A percentile compares a stretch with the other conserved stretches of the same genome.
phyloP scores from a whole-genome alignment of 37 sponge, comb jelly and placozoan species.

The Crambe crambe region DNA sequence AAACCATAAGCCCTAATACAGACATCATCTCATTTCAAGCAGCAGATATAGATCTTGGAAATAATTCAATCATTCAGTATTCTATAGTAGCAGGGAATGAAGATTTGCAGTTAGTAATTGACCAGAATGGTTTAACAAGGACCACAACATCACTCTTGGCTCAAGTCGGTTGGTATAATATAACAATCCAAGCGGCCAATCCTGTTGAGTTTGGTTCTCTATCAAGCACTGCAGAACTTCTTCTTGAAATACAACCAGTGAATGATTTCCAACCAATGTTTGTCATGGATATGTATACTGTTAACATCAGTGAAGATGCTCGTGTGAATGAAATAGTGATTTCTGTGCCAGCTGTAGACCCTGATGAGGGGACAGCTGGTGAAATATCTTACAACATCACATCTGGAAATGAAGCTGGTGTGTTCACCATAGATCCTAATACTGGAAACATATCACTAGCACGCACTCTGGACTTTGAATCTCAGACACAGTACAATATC shows the following conservation, averaged over 20 bases:
- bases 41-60: constrained; percentile 34
- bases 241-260: constrained; percentile 40
- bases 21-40: constrained; percentile 25
- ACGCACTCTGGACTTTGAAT: constrained; percentile 52
- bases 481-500: neutral
- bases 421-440: constrained; percentile 33
- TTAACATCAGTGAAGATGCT: constrained; percentile 24
- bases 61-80: constrained; percentile 46
- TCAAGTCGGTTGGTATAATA: neutral
- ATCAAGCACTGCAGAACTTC: constrained; percentile 27
- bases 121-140: constrained; percentile 13
- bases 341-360: constrained; percentile 43
- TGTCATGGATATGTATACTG: constrained; percentile 4
- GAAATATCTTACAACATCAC: constrained; percentile 18
- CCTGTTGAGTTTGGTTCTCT: constrained; percentile 8
- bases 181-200: constrained; percentile 25
- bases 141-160: constrained; percentile 9
- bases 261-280: constrained; percentile 79
- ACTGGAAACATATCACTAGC: constrained; percentile 38
- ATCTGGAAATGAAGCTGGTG: constrained; percentile 7
- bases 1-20: constrained; percentile 30
- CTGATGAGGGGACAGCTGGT: constrained; percentile 37
- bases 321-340: constrained; percentile 2
- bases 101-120: constrained; percentile 19
- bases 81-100: constrained; percentile 26